Evolutionary conservation across 2,113 vertebrate genomes (phyloP).

Genomic region (Sceloporus tristichus): DNA sequence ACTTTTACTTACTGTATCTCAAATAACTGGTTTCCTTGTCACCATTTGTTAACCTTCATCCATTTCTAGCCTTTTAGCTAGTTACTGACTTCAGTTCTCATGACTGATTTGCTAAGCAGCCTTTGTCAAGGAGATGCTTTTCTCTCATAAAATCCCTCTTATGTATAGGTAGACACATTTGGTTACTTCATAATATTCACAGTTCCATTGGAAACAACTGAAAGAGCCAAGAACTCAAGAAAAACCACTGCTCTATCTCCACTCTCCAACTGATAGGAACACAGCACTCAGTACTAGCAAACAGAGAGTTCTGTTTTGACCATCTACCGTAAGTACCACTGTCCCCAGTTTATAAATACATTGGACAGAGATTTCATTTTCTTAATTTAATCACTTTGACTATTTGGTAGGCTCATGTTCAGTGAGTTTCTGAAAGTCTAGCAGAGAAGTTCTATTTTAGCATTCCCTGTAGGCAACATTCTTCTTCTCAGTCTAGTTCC

Average conservation of each 20-base stretch:
- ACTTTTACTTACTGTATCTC: too few species aligned
- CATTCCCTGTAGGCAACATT: constrained; percentile 3
- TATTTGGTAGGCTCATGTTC: not conserved
- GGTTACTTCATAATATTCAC: not conserved
- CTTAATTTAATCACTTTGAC: not conserved
- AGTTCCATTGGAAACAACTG: not conserved
- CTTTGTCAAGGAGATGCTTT: not conserved
- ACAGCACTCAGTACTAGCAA: not conserved
- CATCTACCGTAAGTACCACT: not conserved
- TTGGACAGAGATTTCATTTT: not conserved
- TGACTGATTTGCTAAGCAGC: not conserved
- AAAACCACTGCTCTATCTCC: not conserved
- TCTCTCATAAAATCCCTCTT: not conserved
- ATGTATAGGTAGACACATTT: not conserved
- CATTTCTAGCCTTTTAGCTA: not conserved
- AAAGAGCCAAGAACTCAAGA: constrained; percentile 6
- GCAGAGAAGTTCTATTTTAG: constrained; percentile 15
- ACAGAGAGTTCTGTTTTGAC: not conserved
- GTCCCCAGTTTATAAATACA: not conserved
- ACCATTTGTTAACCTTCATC: not conserved
- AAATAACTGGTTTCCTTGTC: not conserved
- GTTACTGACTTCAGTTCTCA: not conserved
- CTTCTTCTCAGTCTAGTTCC: not conserved
- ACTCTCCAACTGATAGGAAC: not conserved
- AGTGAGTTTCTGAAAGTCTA: not conserved